Conservation (phyloP, 2,888 invertebrate genomes). For the Troides aeacus region DNA sequence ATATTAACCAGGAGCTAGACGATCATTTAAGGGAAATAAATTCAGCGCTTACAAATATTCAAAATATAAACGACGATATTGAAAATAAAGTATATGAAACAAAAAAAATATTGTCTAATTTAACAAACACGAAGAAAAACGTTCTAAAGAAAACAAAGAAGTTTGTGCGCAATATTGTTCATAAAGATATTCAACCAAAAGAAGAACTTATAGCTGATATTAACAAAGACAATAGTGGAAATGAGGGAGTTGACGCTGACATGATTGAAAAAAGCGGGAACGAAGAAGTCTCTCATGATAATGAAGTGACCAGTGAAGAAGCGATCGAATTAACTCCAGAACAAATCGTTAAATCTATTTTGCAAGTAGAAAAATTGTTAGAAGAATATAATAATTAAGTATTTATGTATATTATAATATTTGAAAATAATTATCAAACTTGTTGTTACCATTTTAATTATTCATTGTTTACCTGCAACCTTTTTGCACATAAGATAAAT, state of each 20-base stretch:
- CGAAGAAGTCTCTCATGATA: background rate
- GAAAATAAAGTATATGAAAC: background rate
- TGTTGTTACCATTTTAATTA: background rate
- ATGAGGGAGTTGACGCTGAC: background rate
- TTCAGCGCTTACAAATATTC: background rate
- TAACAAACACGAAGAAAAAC: too few relatives aligned
- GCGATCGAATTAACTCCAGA: constrained; percentile 4
- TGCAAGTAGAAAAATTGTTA: constrained; percentile 10
- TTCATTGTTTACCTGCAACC: too few relatives aligned
- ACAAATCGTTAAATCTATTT: constrained; percentile 2
- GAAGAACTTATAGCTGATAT: background rate
- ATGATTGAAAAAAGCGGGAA: background rate
- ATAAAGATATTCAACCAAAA: background rate
- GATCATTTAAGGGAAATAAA: background rate
- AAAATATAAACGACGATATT: background rate
- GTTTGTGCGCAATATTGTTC: background rate
- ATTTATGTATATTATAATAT: background rate
- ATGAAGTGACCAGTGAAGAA: background rate
- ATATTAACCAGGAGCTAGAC: background rate
- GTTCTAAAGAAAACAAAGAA: background rate
- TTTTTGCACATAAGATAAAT: too few relatives aligned
- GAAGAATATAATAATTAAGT: constrained; percentile 6
- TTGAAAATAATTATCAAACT: background rate
- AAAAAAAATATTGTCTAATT: too few relatives aligned
- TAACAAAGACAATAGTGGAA: background rate